These are phyloP conservation scores for Drosophila hamatofila DNA, from an alignment of 2,888 invertebrate genomes.

Conservation along the genomic window DNA sequence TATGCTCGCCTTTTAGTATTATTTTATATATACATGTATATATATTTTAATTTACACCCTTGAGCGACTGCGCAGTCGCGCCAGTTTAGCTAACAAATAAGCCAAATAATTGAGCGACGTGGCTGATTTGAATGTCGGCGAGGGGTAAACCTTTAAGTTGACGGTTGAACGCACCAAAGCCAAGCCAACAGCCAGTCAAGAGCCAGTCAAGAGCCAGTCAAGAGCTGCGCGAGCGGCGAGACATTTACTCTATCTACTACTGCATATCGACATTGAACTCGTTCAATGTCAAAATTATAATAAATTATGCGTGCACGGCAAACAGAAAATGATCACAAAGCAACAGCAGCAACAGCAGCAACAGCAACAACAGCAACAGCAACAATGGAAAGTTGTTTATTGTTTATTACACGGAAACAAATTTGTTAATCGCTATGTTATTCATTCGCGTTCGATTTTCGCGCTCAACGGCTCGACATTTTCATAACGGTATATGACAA, in stretches of 20 bases:
- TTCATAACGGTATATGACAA: constrained; percentile 52
- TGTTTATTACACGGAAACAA: constrained; percentile 78
- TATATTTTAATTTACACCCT: constrained; percentile 56
- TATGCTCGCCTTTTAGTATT: constrained; percentile 18
- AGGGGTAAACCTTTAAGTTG: constrained; percentile 2
- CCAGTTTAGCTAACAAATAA: constrained; percentile 67
- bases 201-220: background rate
- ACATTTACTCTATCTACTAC: constrained; percentile 40
- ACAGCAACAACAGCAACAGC: constrained; percentile 39
- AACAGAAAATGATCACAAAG: constrained; percentile 39
- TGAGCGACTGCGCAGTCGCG: constrained; percentile 66
- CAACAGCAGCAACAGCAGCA: constrained; percentile 35
- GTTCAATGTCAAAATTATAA: constrained; percentile 83
- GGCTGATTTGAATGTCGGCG: constrained; percentile 61
- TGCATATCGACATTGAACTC: constrained; percentile 82
- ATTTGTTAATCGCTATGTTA: constrained; percentile 41
- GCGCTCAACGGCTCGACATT: constrained; percentile 34
- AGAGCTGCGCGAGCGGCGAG: background rate
- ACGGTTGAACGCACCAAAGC: constrained; percentile 59
- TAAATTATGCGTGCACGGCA: constrained; percentile 75
- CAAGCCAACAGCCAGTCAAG: too few relatives aligned
- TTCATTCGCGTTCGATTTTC: constrained; percentile 43
- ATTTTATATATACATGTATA: too few relatives aligned
- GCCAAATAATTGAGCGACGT: constrained; percentile 70
- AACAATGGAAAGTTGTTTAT: constrained; percentile 65